Evolutionary conservation across 2,797 vertebrate species (phyloP), one percentile per base, ranked within the genome.

Genomic region (Anguilla megastoma): DNA sequence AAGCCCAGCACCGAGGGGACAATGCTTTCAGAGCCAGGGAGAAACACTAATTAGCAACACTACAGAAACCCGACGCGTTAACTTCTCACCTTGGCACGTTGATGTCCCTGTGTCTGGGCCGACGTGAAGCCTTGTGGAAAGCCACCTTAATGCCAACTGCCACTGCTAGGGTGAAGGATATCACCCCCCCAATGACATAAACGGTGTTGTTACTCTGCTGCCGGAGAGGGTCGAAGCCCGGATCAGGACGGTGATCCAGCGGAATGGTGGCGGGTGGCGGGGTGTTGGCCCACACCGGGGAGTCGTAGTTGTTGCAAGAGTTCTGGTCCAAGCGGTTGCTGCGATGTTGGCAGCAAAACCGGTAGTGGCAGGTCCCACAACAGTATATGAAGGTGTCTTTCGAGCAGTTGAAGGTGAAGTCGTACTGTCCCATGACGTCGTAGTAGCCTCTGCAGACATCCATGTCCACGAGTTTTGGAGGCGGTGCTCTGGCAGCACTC

Each of bases 351-450:
- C 98, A 99, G 96, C 98, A 99, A 95, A 99, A 99, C 86, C 98
- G 97, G 90, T 97, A 98, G 90, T 98, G 97, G 92, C 98, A 99
- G 0, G 97, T 98, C 50, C 98, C 98, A 18, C 98, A 99, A 93
- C 98, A 99, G 94, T 94, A 97, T 90, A 97, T 93, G 93, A 96
- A 99, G 86, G 94, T 94, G 89, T 97, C 97, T 14, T 97, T 98
- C 93, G 97, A 97, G 93, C 98, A 98, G 94, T 98, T 98, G 95
- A 98, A 98, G 56, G 97, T 94, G 79, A 94, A 94, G 92, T 98
- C 98, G 52, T 96, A 98, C 87, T 98, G 98, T 89, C 98, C 98
- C 97, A 98, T 98, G 24, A 98, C 98, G 0, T 98, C 98, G 82
- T 97, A 98, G 90, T 98, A 98, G 56, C 97, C 97, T 36, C 96